Base-by-base conservation (phyloP, 2,888 invertebrate species). In the Philereme transversata region DNA sequence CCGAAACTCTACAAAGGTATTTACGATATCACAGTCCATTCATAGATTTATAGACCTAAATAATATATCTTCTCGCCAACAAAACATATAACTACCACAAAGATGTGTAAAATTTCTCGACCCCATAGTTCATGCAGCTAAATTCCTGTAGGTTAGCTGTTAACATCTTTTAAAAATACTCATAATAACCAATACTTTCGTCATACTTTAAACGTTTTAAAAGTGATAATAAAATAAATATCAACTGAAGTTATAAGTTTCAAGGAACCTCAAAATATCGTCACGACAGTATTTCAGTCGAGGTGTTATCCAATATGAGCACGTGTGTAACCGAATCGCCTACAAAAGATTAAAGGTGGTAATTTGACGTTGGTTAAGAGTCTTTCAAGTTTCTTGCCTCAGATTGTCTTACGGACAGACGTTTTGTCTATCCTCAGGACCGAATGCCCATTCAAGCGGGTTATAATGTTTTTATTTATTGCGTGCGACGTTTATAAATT, bases 321-420 rank as follows among this genome's bases (percentile, higher is more conserved):
- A 88, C 87, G 87, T 87, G 86, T 87, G 90, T 86, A 91, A 92
- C 88, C 84, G 76, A 87, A 90, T 88, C 87, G 83, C 79, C 82
- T 77, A 83, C 88, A 86, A 86, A 86, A 88, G 90, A 89, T 91
- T 90, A 90, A 86, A 87, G 86, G 87, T 90, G 89, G 88, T 90
- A 90, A 90, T 92, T 90, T 90, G 91, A 91, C 91, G 76, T 90
- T 91, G 91, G 91, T 90, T 89, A 90, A 91, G 83, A 70, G 70
- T 79, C 86, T 88, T 84, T 89, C 87, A 88, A 86, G 81, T 81
- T 86, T 60, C 57, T 52, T 55, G 54, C 55, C 40, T 41, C 33
- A 47, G n/a, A 34, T 54, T 54, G 48, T 54, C 53, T 47, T 47
- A 34, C 38, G 46, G 36, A 22, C 64, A 76, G 74, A 64, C 76